Evolutionary conservation across 2,113 vertebrate genomes (phyloP), one percentile per base, ranked within the genome.

Genomic region (Pachycephala philippinensis): DNA sequence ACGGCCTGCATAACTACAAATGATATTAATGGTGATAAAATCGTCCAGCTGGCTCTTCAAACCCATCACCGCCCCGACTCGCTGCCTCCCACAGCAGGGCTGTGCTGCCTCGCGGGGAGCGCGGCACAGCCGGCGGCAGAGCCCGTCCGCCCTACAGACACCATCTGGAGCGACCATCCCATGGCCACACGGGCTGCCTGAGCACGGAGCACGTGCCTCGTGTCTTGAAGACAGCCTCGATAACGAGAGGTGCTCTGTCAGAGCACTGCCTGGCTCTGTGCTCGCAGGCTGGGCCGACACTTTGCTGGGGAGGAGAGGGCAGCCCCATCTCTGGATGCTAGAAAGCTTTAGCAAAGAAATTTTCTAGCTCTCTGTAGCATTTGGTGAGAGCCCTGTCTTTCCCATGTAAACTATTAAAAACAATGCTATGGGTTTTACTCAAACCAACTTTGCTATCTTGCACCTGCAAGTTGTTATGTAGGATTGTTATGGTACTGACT

Each of bases 21-120:
- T 53, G 80, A 85, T 91, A 96, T 64, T 95, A 95, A 94, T 79
- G 88, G 90, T 93, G 83, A 96, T 88, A 87, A 93, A 97, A 96
- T 45, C 78, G 83, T 83, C 83, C 93, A 95, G 90, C 74, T 94
- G 93, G 74, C 88, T 95, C 87, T 81, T 82, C 72, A 65, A 85
- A 75, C 30, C 57, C 8, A 26, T 61, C 7, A 3, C 39, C 1
- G 3, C n/a, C 16, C 65, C 2, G 22, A 84, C 57, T 64, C 2
- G 1, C 37, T 60, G 57, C 54, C 70, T 59, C 70, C 72, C 10
- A 5, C 1, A 4, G 70, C 87, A 39, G 54, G 39, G 81, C 40
- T 50, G 70, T 4, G 11, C 66, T 8, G 44, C 65, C 53, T 85
- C 5, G 61, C 85, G 31, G 59, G 56, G 75, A 18, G 4, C 0